These are phyloP conservation scores for Sphenodon punctatus DNA, from an alignment of 2,797 vertebrate species.

Conservation along the genomic window DNA sequence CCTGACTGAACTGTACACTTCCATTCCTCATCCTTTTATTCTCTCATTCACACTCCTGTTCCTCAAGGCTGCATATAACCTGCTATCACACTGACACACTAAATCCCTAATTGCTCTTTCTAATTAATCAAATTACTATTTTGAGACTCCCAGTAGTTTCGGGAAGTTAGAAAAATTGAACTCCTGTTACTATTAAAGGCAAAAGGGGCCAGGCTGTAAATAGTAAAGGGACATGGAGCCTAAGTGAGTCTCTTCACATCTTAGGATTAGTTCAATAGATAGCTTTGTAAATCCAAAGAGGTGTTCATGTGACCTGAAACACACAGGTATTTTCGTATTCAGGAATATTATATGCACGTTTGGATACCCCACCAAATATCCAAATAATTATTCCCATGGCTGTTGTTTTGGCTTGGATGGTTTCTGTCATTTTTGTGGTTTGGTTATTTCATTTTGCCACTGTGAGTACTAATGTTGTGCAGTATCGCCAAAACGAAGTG, in stretches of 20 bases:
- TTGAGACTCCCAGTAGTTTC: not conserved
- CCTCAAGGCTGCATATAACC: not conserved
- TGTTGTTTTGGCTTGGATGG: too few species aligned
- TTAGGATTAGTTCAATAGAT: not conserved
- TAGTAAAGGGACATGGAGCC: too few species aligned
- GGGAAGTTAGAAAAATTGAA: not conserved
- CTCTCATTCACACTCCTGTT: not conserved
- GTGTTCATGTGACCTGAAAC: not conserved
- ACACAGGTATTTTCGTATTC: too few species aligned
- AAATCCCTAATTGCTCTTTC: fast-evolving
- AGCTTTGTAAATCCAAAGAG: not conserved
- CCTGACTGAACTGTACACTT: not conserved
- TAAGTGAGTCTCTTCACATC: not conserved
- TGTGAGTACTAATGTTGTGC: too few species aligned
- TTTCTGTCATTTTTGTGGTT: too few species aligned
- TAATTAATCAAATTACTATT: not conserved
- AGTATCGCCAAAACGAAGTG: too few species aligned
- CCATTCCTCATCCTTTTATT: not conserved
- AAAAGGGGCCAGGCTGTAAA: too few species aligned
- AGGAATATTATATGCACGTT: too few species aligned
- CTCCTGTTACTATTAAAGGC: not conserved
- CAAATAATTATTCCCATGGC: too few species aligned
- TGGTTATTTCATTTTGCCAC: too few species aligned
- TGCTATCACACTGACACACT: not conserved
- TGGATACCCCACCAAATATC: too few species aligned